Evolutionary conservation across 2,113 vertebrate species (phyloP).

Genomic region (Phasianus colchicus): DNA sequence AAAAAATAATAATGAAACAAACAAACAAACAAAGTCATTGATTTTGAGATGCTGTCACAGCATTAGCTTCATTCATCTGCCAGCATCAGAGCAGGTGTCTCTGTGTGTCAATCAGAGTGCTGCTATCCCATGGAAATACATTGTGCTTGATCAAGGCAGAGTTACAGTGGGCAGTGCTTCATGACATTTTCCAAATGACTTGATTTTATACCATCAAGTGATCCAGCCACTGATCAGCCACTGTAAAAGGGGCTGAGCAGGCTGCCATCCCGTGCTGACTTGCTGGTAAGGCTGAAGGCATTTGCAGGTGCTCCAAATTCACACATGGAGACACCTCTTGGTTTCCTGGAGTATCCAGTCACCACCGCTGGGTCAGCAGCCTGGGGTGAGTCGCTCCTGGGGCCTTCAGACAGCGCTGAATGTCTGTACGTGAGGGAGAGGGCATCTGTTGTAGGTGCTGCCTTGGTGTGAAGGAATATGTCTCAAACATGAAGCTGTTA

Average conservation of each 20-base stretch:
- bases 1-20: too few relatives aligned
- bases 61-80: neutral
- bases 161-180: neutral
- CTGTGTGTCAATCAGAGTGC: rapidly evolving
- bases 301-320: neutral
- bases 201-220: neutral
- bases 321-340: neutral
- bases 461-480: neutral
- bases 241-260: neutral
- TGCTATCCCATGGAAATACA: neutral
- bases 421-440: neutral
- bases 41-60: neutral
- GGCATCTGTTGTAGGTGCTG: neutral
- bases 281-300: neutral
- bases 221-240: neutral
- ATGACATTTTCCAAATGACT: neutral
- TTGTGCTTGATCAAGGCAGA: neutral
- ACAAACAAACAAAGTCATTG: neutral
- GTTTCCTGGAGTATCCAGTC: neutral
- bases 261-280: neutral
- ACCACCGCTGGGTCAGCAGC: rapidly evolving
- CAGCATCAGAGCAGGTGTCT: neutral
- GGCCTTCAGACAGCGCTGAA: neutral
- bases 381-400: neutral
- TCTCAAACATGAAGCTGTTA: neutral